These are phyloP conservation scores for Hippocampus guttulatus DNA, from an alignment of 2,113 vertebrate genomes.

Conservation along the genomic window DNA sequence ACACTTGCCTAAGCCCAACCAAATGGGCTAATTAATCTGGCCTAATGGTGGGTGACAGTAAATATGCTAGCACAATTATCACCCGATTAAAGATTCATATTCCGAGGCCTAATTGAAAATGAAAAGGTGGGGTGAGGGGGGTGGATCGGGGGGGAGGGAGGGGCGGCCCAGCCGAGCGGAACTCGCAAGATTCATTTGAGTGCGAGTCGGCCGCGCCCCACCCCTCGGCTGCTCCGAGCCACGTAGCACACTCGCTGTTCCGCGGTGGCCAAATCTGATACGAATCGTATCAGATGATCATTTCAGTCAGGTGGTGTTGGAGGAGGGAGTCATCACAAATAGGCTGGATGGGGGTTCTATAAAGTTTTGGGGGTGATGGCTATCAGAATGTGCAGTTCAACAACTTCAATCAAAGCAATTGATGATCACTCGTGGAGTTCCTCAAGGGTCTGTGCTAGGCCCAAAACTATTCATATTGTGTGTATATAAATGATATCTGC, in stretches of 20 bases:
- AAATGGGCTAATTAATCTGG: constrained; percentile 80
- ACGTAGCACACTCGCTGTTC: neutral
- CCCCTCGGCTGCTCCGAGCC: constrained; percentile 1
- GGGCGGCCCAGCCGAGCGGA: constrained; percentile 38
- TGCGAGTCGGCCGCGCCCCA: constrained; percentile 12
- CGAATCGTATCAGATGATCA: too few relatives aligned
- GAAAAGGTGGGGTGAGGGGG: constrained; percentile 54
- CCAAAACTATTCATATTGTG: too few relatives aligned
- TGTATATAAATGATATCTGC: too few relatives aligned
- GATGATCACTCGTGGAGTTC: too few relatives aligned
- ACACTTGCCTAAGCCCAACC: constrained; percentile 75
- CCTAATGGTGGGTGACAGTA: constrained; percentile 79
- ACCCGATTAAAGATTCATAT: constrained; percentile 78
- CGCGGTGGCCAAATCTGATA: too few relatives aligned
- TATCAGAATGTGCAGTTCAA: too few relatives aligned
- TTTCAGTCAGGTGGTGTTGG: too few relatives aligned
- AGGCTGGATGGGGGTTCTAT: too few relatives aligned
- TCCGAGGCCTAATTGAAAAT: constrained; percentile 69
- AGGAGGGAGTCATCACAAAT: too few relatives aligned
- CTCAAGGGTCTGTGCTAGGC: too few relatives aligned
- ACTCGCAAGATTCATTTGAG: constrained; percentile 46
- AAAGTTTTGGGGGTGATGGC: too few relatives aligned
- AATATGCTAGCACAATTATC: constrained; percentile 80
- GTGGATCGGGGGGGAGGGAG: constrained; percentile 40
- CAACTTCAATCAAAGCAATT: too few relatives aligned